A percentile compares a stretch with the other conserved stretches of the same genome.
These are phyloP conservation scores for Lochmaea crataegi DNA, from an alignment of 2,888 invertebrate genomes.

Conservation along the genomic window DNA sequence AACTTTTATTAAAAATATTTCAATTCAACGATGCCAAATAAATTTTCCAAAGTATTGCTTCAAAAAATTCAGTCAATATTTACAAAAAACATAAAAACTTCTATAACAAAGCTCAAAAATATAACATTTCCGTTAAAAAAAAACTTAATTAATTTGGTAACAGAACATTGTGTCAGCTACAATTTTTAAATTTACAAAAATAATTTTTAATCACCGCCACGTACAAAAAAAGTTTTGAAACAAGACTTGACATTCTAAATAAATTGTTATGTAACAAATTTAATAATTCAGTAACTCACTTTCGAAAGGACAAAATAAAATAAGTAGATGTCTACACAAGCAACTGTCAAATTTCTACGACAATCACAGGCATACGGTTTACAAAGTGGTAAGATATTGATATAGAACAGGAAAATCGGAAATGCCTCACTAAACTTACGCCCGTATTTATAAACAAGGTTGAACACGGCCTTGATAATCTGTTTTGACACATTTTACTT, in stretches of 20 bases:
- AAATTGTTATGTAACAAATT: not conserved
- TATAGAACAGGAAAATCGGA: too few species aligned
- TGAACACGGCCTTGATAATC: too few species aligned
- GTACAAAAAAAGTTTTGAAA: not conserved
- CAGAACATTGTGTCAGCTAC: not conserved
- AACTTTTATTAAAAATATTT: constrained; percentile 10
- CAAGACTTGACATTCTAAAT: not conserved
- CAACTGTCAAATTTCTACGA: too few species aligned
- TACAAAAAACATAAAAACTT: constrained; percentile 11
- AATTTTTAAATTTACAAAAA: constrained; percentile 1
- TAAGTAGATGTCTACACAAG: too few species aligned
- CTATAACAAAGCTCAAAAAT: constrained; percentile 19
- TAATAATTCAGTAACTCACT: not conserved
- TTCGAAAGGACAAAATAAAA: too few species aligned
- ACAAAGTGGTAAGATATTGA: too few species aligned
- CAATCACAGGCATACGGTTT: too few species aligned
- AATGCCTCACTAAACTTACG: too few species aligned
- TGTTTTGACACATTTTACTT: too few species aligned
- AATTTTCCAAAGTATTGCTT: not conserved
- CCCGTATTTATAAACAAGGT: too few species aligned
- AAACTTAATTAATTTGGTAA: not conserved
- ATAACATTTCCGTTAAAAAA: not conserved
- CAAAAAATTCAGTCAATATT: not conserved
- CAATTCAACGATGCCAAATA: not conserved
- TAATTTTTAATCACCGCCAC: not conserved